phyloP scores from a whole-genome alignment of 2,888 invertebrate genomes.

The Trachelus iudaicus region DNA sequence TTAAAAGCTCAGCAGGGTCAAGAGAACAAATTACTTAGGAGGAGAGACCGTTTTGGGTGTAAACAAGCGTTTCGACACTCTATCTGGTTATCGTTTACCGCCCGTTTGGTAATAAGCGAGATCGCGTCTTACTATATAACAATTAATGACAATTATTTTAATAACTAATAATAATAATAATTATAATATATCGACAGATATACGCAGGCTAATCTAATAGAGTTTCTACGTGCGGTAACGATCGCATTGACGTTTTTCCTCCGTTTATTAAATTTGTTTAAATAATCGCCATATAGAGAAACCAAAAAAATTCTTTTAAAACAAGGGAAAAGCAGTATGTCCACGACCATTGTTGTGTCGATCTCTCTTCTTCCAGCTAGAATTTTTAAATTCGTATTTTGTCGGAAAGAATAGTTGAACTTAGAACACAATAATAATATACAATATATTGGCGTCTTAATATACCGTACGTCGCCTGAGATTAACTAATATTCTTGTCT shows the following conservation, averaged over 20 bases:
- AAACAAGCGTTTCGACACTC: background rate
- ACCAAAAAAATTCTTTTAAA: background rate
- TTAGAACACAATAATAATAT: background rate
- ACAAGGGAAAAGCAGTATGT: background rate
- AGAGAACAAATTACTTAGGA: background rate
- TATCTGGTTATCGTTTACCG: background rate
- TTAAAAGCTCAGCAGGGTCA: background rate
- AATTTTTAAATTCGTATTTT: background rate
- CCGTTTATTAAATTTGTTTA: background rate
- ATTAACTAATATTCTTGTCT: background rate
- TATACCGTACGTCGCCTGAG: background rate
- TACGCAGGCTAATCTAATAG: conserved; percentile 22
- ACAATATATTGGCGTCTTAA: background rate
- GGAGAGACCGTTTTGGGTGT: background rate
- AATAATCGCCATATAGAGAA: background rate
- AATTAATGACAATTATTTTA: conserved; percentile 39
- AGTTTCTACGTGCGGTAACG: conserved; percentile 19
- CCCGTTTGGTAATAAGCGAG: conserved; percentile 35
- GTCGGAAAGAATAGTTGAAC: background rate
- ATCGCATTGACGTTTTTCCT: background rate
- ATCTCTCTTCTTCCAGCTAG: background rate
- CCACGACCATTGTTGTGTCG: background rate
- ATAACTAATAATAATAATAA: conserved; percentile 40
- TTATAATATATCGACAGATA: conserved; percentile 39
- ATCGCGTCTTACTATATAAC: conserved; percentile 38